Percentiles rank a stretch among this genome's conserved stretches.
Evolutionary conservation across 2,888 invertebrate species (phyloP).

Genomic region (Dicroscelio sp.): DNA sequence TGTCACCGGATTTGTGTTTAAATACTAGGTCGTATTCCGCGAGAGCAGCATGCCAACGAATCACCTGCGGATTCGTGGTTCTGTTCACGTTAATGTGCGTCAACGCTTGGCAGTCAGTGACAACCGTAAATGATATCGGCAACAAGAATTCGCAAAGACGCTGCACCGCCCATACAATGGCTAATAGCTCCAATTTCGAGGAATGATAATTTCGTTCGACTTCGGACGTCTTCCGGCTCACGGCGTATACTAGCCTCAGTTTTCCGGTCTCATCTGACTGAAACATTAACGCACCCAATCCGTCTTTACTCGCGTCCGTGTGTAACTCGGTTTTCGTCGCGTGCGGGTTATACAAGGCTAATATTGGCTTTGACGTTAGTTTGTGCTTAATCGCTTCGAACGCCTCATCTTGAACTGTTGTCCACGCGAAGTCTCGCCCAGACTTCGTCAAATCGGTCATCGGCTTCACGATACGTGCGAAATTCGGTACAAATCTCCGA

Average conservation of each 20-base stretch:
- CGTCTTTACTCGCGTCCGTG: not conserved
- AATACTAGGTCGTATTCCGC: not conserved
- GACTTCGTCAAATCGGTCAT: not conserved
- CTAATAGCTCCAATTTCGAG: not conserved
- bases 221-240: no score
- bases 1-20: not conserved
- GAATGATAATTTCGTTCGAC: slow-evolving; percentile 37
- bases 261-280: not conserved
- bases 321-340: slow-evolving; percentile 48
- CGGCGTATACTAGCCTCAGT: not conserved
- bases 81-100: not conserved
- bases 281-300: not conserved
- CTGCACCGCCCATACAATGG: slow-evolving; percentile 1
- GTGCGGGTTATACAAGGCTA: slow-evolving; percentile 3
- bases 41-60: not conserved
- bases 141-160: not conserved
- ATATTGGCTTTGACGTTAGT: not conserved
- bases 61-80: not conserved
- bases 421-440: not conserved
- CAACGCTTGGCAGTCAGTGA: slow-evolving; percentile 15
- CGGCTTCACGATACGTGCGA: not conserved
- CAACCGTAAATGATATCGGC: not conserved
- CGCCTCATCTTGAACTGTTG: not conserved
- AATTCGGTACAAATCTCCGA: not conserved
- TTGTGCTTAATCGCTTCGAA: not conserved